phyloP scores from a whole-genome alignment of 2,888 invertebrate species.

The Sipha maydis region DNA sequence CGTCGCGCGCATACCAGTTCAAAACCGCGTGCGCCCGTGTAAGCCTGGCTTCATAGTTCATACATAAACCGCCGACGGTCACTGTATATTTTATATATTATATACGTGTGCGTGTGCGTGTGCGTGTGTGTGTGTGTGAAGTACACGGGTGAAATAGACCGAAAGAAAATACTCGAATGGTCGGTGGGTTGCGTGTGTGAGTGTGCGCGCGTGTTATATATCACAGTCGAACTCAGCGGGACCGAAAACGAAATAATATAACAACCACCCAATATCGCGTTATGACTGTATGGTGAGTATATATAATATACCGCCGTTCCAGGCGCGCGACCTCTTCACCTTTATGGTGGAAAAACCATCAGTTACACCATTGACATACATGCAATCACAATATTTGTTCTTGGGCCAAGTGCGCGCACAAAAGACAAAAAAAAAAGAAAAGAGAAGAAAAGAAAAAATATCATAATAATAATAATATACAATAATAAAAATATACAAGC shows the following conservation, averaged over 20 bases:
- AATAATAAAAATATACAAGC: constrained; percentile 19
- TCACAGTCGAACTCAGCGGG: constrained; percentile 52
- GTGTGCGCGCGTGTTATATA: constrained; percentile 11
- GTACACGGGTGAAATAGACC: neutral
- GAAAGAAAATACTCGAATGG: neutral
- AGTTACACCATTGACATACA: constrained; percentile 49
- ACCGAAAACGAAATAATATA: constrained; percentile 27
- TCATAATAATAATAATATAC: constrained; percentile 2
- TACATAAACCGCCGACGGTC: neutral
- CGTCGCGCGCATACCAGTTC: neutral
- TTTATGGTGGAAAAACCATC: constrained; percentile 37
- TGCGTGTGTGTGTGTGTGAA: neutral
- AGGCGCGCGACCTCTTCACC: constrained; percentile 42
- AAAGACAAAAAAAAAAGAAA: constrained; percentile 19
- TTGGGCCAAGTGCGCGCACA: neutral
- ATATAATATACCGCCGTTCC: neutral
- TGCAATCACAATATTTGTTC: constrained; percentile 57
- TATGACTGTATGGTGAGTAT: neutral
- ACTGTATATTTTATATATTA: neutral
- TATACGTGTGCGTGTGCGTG: neutral
- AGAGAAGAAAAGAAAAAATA: constrained; percentile 19
- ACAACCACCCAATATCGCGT: constrained; percentile 4
- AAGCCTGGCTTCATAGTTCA: too few relatives aligned
- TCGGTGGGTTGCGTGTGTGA: neutral
- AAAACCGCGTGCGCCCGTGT: too few relatives aligned